A percentile compares a stretch with the other conserved stretches of the same genome.
These are phyloP conservation scores for Malurus leucopterus DNA, from an alignment of 2,797 vertebrate genomes.

Conservation along the genomic window DNA sequence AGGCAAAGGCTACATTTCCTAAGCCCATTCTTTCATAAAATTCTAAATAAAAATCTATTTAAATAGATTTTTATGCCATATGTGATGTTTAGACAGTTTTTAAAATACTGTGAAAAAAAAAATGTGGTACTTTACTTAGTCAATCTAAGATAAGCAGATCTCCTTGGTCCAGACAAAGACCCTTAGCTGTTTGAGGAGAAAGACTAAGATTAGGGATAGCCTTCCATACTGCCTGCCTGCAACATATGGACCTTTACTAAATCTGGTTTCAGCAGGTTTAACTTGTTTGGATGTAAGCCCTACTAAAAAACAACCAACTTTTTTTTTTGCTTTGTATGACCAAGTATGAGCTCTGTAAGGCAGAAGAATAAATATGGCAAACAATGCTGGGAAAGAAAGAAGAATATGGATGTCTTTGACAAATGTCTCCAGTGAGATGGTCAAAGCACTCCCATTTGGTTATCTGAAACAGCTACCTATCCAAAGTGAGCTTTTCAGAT, in stretches of 20 bases:
- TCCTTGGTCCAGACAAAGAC: background rate
- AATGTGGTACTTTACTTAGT: background rate
- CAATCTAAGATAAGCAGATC: conserved; percentile 15
- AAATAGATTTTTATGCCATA: background rate
- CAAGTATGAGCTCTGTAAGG: background rate
- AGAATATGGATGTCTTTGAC: background rate
- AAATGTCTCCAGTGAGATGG: background rate
- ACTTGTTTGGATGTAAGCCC: background rate
- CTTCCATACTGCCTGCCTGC: background rate
- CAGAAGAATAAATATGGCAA: background rate
- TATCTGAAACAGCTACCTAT: background rate
- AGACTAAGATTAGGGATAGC: background rate
- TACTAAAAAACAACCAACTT: background rate
- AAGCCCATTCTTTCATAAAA: background rate
- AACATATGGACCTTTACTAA: conserved; percentile 20
- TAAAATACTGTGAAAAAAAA: background rate
- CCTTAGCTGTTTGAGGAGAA: background rate
- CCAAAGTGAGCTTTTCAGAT: background rate
- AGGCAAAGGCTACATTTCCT: background rate
- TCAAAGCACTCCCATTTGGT: background rate
- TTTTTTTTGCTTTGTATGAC: background rate
- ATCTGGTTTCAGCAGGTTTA: conserved; percentile 27
- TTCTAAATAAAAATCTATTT: background rate
- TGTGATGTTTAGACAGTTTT: background rate
- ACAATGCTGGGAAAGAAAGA: background rate